Base-by-base conservation (phyloP, 1,140 invertebrate genomes). In the Hylaeus anthracinus region DNA sequence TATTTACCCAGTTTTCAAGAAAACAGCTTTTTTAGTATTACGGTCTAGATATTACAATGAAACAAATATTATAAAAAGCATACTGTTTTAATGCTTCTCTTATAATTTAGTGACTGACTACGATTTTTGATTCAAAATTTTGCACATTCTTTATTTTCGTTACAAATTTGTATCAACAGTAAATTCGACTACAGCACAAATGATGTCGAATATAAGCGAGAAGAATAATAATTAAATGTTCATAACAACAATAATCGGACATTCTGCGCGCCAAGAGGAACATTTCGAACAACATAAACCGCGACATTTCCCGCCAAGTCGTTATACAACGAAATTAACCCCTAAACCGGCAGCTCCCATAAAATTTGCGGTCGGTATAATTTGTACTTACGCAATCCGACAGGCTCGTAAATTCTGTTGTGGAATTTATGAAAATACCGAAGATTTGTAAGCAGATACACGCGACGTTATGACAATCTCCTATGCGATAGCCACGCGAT, bases 351-450 rank as follows among this genome's bases (percentile, higher is more conserved):
- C 45, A 14, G 6, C 55, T 60, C 58, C 58, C 53, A 56, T 71
- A 76, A 74, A 81, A 81, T 81, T 81, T 77, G 74, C 66, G 74
- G 74, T 77, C 45, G 63, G 72, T 74, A 74, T 80, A 80, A 80
- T 75, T 67, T 37, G 64, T 75, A 60, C 79, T 65, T 69, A 53
- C 55, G 63, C 72, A 75, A 67, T 80, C 63, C 55, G 39, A 67
- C 72, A 61, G 15, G 15, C 64, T 58, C 56, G 79, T 80, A 80
- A 80, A 80, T 80, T 67, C 39, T 43, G 2, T 37, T 9, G 6
- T 26, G 39, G 63, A 67, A 60, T 80, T 75, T 75, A 80, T 74
- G 71, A 80, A 80, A 80, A 80, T 63, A 48, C 71, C 72, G 43
- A 51, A 80, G 65, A 74, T 74, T 53, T 43, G 61, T 58, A 48